Evolutionary conservation across 2,113 vertebrate species (phyloP).

Genomic region (Theristicus caerulescens): DNA sequence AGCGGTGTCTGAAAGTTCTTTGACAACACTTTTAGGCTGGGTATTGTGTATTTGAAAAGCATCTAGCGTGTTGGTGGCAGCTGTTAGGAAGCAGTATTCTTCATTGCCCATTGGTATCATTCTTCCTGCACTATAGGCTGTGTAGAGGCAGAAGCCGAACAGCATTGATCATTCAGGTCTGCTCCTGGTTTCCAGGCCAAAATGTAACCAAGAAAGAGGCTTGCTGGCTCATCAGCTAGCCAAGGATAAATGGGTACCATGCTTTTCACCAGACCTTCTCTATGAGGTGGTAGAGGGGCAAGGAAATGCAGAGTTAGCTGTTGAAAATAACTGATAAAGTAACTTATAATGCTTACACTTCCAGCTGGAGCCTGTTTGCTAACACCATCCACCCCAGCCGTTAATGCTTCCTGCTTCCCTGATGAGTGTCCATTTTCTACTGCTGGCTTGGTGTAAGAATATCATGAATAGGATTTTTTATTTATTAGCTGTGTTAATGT

Average conservation of each 20-base stretch:
- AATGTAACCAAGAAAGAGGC: not conserved
- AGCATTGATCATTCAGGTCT: not conserved
- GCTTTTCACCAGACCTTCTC: conserved; percentile 10
- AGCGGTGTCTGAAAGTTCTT: not conserved
- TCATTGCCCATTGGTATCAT: not conserved
- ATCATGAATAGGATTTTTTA: conserved; percentile 38
- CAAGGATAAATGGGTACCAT: not conserved
- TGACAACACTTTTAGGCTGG: not conserved
- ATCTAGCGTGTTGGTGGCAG: not conserved
- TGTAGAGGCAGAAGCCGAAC: not conserved
- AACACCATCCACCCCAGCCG: not conserved
- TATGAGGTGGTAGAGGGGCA: not conserved
- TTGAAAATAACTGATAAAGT: conserved; percentile 36
- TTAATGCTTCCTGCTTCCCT: not conserved
- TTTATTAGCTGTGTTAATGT: conserved; percentile 54
- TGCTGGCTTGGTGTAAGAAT: conserved; percentile 33
- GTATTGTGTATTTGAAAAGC: not conserved
- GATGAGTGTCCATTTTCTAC: conserved; percentile 17
- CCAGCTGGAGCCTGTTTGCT: conserved; percentile 52
- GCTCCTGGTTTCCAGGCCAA: not conserved
- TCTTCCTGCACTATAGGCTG: not conserved
- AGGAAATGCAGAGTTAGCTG: not conserved
- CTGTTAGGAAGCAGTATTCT: not conserved
- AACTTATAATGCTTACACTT: not conserved
- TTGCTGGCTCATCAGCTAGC: not conserved